Evolutionary conservation across 92 coral and sea anemone genomes (phyloP), one percentile per base, ranked within the genome.

Genomic region (Zoanthus sociatus): DNA sequence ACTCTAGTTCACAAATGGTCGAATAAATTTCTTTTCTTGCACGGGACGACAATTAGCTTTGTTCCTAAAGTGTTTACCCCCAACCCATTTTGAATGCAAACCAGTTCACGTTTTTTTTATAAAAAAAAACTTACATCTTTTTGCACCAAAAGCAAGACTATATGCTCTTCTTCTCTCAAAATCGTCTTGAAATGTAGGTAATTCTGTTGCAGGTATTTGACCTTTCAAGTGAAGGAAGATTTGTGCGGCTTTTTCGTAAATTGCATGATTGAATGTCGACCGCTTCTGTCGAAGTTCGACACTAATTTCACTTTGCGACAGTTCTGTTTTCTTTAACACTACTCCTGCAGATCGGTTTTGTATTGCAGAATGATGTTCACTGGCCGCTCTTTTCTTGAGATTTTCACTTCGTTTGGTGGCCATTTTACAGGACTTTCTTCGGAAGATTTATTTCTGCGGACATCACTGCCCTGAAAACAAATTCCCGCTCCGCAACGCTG

Each of bases 141-240:
- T 97, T 9, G 99, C 95, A 42, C 99, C 99, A 73, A 97, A 97
- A 15, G 98, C 99, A 89, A 97, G 83, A 89, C 99, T 97, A 79
- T 97, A 97, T 15, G 99, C 96, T 56, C 99, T 87, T 86, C 99
- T 82, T 79, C 98, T 88, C 53, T 95, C 98, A 44, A 95, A 75
- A 68, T 97, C 99, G 21, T 97, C 99, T 4, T 92, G 93, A 89
- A 97, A 97, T 13, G 92, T 89, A 26, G 99, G 99, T 16, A 97
- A 89, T 53, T 90, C 88, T 55, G 95, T 87, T 33, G 96, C 84
- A 0, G 94, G 70, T 37, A 94, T 78, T 84, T 95, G 87, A 16
- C 99, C 99, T 70, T 95, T 97, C 82, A 97, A 92, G 77, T 97
- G 96, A 31, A 89, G 95, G 76, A 91, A 97, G 44, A 97, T 88